These are phyloP conservation scores for Gymnosoma rotundatum DNA, from an alignment of 2,888 invertebrate species.

Conservation along the genomic window DNA sequence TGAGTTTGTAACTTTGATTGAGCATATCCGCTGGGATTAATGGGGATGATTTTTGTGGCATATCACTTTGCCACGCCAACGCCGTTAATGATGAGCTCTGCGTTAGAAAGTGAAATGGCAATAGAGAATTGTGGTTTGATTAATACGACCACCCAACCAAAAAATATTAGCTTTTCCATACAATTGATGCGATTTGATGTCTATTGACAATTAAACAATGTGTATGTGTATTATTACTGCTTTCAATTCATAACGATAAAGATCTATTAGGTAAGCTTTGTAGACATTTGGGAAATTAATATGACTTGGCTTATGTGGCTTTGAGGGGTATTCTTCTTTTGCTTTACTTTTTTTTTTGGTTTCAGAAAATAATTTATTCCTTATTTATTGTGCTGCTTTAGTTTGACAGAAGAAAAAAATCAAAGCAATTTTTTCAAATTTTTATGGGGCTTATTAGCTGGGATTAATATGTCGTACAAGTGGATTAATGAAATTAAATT, in stretches of 20 bases:
- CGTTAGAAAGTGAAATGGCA: slow-evolving; percentile 34
- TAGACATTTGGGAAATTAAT: slow-evolving; percentile 71
- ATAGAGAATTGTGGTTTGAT: slow-evolving; percentile 36
- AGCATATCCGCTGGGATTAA: slow-evolving; percentile 81
- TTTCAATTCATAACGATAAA: slow-evolving; percentile 66
- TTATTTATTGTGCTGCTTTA: slow-evolving; percentile 38
- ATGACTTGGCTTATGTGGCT: slow-evolving; percentile 62
- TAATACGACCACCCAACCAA: slow-evolving; percentile 76
- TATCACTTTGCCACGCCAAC: slow-evolving; percentile 46
- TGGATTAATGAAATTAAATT: slow-evolving; percentile 77
- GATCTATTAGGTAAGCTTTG: slow-evolving; percentile 68
- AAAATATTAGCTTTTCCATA: slow-evolving; percentile 79
- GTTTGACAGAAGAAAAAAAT: slow-evolving; percentile 61
- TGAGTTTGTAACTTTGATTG: slow-evolving; percentile 78
- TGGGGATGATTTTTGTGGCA: slow-evolving; percentile 74
- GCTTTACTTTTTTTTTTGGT: slow-evolving; percentile 10
- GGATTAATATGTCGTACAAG: slow-evolving; percentile 77
- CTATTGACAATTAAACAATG: slow-evolving; percentile 81
- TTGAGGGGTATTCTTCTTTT: slow-evolving; percentile 45
- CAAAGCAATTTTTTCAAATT: slow-evolving; percentile 75
- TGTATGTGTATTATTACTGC: slow-evolving; percentile 50
- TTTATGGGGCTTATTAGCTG: slow-evolving; percentile 77
- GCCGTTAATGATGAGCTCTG: slow-evolving; percentile 55
- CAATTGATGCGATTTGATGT: slow-evolving; percentile 80
- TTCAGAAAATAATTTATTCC: slow-evolving; percentile 20